Percentiles rank a stretch among this genome's conserved stretches.
phyloP scores from a whole-genome alignment of 2,113 vertebrate genomes.

The Carettochelys insculpta region DNA sequence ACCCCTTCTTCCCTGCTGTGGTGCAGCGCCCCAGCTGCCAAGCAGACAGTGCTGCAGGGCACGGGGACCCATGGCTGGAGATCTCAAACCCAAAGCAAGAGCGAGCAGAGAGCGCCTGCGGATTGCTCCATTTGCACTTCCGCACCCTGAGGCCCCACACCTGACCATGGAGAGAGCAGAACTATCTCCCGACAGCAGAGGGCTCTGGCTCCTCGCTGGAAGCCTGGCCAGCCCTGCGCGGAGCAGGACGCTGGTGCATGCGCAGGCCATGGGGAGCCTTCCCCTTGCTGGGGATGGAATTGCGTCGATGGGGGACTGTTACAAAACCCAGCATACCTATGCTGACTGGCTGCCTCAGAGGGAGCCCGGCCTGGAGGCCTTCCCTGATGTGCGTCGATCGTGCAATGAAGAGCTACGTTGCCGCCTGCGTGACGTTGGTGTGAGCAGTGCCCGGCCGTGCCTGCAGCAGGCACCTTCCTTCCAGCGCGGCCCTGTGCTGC shows the following conservation, averaged over 20 bases:
- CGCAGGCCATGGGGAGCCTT: background rate
- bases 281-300: background rate
- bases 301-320: background rate
- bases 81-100: background rate
- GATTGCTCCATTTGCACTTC: slow-evolving; percentile 27
- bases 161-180: background rate
- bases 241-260: background rate
- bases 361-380: background rate
- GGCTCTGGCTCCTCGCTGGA: background rate
- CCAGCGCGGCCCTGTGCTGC: background rate
- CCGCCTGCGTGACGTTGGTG: background rate
- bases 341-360: background rate
- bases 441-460: background rate
- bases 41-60: background rate
- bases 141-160: background rate
- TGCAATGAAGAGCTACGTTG: background rate
- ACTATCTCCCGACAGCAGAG: background rate
- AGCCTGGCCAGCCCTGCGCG: no score
- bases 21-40: background rate
- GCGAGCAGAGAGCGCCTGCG: background rate
- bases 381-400: background rate
- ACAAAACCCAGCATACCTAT: background rate
- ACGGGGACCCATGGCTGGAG: background rate
- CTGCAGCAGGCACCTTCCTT: background rate
- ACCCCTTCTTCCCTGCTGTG: background rate